Conservation (phyloP, 2,113 vertebrate genomes). For the Rhinichthys klamathensis region DNA sequence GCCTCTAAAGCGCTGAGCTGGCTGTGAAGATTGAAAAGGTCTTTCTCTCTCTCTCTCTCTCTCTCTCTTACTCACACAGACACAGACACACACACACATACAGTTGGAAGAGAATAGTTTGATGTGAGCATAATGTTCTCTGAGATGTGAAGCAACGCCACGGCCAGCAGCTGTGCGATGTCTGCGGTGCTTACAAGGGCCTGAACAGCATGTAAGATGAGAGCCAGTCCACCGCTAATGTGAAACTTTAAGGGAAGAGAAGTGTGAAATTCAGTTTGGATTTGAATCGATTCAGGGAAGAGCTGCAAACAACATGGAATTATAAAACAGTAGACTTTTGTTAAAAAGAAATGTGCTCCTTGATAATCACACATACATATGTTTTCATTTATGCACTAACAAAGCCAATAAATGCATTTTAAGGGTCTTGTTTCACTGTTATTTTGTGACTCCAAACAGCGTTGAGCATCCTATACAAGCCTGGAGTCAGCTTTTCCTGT, state of each 20-base stretch:
- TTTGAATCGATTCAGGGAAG: neutral
- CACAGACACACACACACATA: neutral
- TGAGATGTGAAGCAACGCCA: constrained; percentile 26
- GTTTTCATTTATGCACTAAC: constrained; percentile 40
- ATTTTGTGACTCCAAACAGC: constrained; percentile 36
- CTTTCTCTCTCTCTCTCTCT: neutral
- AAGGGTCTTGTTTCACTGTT: constrained; percentile 20
- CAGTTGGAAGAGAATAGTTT: constrained; percentile 34
- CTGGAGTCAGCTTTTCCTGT: constrained; percentile 70
- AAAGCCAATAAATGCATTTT: constrained; percentile 42
- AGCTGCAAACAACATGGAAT: neutral
- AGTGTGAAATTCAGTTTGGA: constrained; percentile 15
- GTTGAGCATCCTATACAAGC: constrained; percentile 55
- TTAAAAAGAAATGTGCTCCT: constrained; percentile 8
- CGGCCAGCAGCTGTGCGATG: constrained; percentile 1
- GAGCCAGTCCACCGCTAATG: constrained; percentile 3
- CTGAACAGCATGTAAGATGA: constrained; percentile 24
- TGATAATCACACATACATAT: constrained; percentile 29
- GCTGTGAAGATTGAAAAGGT: neutral
- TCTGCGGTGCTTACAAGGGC: constrained; percentile 6
- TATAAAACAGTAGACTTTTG: constrained; percentile 14
- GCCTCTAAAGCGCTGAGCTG: constrained; percentile 24
- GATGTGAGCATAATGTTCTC: constrained; percentile 22
- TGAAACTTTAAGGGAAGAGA: constrained; percentile 1
- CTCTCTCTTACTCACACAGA: neutral